Evolutionary conservation across 2,888 invertebrate species (phyloP).

Genomic region (Eilema caniola): DNA sequence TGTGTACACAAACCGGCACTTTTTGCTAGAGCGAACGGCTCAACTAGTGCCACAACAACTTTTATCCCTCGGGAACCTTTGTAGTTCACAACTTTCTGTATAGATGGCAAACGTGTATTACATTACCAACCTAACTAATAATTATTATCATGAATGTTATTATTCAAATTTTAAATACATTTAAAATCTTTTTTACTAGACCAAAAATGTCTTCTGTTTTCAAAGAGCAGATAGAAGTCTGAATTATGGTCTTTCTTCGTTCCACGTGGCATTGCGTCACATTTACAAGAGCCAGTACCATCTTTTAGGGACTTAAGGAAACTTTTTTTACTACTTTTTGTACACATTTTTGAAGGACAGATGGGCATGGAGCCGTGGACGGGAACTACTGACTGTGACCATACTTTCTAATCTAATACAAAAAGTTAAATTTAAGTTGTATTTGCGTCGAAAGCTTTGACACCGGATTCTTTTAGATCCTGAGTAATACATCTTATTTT

Average conservation of each 20-base stretch:
- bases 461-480: neutral
- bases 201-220: neutral
- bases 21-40: neutral
- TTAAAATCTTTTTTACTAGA: neutral
- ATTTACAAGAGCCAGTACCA: neutral
- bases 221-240: neutral
- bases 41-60: neutral
- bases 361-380: conserved; percentile 6
- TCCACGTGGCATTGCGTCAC: neutral
- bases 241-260: neutral
- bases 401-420: conserved; percentile 6
- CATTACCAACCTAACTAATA: neutral
- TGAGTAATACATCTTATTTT: neutral
- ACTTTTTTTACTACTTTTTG: conserved; percentile 8
- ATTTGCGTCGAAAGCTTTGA: neutral
- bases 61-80: conserved; percentile 33
- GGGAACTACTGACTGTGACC: conserved; percentile 15
- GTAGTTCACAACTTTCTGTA: conserved; percentile 18
- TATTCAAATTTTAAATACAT: neutral
- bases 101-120: conserved; percentile 33
- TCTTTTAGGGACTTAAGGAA: neutral
- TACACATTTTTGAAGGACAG: conserved; percentile 12
- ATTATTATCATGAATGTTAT: neutral
- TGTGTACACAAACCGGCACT: conserved; percentile 23
- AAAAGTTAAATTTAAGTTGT: neutral